A percentile compares a stretch with the other conserved stretches of the same genome.
These are phyloP conservation scores for Fragum fragum DNA, from an alignment of 2,888 invertebrate genomes.

Conservation along the genomic window DNA sequence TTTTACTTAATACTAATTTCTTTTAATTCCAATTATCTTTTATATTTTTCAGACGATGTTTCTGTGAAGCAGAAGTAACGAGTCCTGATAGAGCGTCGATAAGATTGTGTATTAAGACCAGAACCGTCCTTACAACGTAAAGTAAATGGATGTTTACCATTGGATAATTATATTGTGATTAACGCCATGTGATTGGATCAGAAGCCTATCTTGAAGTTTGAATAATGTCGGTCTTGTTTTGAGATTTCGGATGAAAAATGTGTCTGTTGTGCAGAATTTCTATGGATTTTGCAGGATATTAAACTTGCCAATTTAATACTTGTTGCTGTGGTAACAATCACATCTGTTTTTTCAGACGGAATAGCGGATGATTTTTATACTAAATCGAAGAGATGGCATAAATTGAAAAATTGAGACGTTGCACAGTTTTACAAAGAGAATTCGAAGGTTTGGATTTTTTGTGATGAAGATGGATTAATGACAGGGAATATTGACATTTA, in stretches of 20 bases:
- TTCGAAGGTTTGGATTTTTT: neutral
- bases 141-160: neutral
- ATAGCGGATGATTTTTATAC: slow-evolving; percentile 9
- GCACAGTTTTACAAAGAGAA: too few relatives aligned
- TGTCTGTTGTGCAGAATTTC: slow-evolving; percentile 4
- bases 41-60: too few relatives aligned
- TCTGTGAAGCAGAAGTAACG: too few relatives aligned
- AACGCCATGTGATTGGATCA: neutral
- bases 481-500: neutral
- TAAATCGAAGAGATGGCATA: neutral
- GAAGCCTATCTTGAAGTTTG: neutral
- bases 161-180: neutral
- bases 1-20: too few relatives aligned
- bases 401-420: neutral
- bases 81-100: too few relatives aligned
- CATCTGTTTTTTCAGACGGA: slow-evolving; percentile 14
- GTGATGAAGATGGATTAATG: neutral
- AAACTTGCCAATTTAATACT: slow-evolving; percentile 22
- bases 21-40: too few relatives aligned
- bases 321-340: slow-evolving; percentile 20
- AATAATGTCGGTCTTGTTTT: slow-evolving; percentile 12
- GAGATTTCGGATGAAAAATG: slow-evolving; percentile 5
- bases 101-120: too few relatives aligned
- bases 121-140: neutral
- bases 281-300: slow-evolving; percentile 22